Conservation (phyloP, 2,888 invertebrate species). For the Uloborus plumipes region DNA sequence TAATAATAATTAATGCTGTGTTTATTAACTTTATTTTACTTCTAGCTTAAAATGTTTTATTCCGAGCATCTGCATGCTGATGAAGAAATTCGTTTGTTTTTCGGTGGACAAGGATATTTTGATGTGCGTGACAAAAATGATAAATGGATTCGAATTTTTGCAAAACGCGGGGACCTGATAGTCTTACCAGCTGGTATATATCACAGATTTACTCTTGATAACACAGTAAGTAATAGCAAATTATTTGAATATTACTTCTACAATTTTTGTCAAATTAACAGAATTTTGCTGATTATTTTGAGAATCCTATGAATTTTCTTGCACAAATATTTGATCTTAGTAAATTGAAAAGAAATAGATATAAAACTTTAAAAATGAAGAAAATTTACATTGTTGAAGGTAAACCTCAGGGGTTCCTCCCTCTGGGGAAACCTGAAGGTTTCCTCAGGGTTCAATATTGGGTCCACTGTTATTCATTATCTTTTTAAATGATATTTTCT, state of each 20-base stretch:
- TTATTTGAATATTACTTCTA: not conserved
- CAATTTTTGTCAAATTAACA: slow-evolving; percentile 12
- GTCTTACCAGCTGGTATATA: slow-evolving; percentile 96
- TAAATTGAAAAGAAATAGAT: too few species aligned
- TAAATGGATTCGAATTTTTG: slow-evolving; percentile 91
- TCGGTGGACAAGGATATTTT: slow-evolving; percentile 91
- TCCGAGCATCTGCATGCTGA: slow-evolving; percentile 95
- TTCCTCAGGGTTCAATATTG: too few species aligned
- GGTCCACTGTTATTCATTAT: too few species aligned
- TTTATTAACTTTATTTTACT: not conserved
- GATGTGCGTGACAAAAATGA: slow-evolving; percentile 90
- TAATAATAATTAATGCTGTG: not conserved
- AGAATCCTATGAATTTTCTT: too few species aligned
- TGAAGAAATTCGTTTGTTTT: slow-evolving; percentile 92
- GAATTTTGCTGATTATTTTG: too few species aligned
- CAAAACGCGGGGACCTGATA: slow-evolving; percentile 87
- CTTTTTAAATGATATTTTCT: too few species aligned
- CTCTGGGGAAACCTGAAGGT: too few species aligned
- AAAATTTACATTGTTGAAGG: too few species aligned
- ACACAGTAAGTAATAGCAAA: slow-evolving; percentile 71
- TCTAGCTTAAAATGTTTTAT: slow-evolving; percentile 84
- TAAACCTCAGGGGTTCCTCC: too few species aligned
- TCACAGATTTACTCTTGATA: slow-evolving; percentile 93
- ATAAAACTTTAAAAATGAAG: too few species aligned
- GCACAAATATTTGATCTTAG: too few species aligned